Base-by-base conservation (phyloP, 2,888 invertebrate species). In the Drosophila hawaiiensis region DNA sequence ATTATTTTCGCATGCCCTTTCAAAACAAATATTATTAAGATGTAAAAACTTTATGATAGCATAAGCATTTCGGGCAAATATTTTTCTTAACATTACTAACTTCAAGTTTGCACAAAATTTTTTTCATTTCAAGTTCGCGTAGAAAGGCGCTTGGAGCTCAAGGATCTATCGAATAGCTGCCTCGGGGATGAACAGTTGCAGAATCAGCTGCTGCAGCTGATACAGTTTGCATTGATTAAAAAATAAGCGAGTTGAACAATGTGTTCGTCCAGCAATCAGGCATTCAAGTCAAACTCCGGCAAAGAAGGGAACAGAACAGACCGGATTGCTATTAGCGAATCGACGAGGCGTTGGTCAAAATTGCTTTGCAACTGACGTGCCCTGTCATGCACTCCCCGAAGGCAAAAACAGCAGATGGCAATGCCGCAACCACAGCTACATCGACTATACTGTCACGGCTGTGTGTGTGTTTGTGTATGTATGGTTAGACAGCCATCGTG, bases 281-380 rank as follows among this genome's bases (percentile, higher is more conserved):
- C 4, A 49, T 63, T 43, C 39, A 16, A 49, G 29, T 29, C 10
- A 28, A 52, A 56, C 31, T 31, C 31, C 33, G 56, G 5, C 12
- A 35, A 37, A 66, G 28, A 47, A 25, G 25, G 43, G 41, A 22
- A 39, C 19, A 37, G 58, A 35, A 19, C 62, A 68, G 78, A 63
- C 47, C 68, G 62, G 64, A 68, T 68, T 65, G 55, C 47, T 54
- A 65, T 71, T 61, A 68, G 72, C 68, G 25, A 47, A 25, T 10
- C 67, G 73, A 49, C 77, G 69, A 77, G 35, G 59, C 69, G 68
- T 53, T 47, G 56, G 49, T 61, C 67, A 33, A 78, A 82, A 87
- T 82, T 89, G 82, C 59, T 53, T 59, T 72, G 79, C 87, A 77
- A 76, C 78, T 81, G 87, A 83, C 89, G 75, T 70, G 55, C 49